These are phyloP conservation scores for Orchestia grillus DNA, from an alignment of 1,140 invertebrate species.

Conservation along the genomic window DNA sequence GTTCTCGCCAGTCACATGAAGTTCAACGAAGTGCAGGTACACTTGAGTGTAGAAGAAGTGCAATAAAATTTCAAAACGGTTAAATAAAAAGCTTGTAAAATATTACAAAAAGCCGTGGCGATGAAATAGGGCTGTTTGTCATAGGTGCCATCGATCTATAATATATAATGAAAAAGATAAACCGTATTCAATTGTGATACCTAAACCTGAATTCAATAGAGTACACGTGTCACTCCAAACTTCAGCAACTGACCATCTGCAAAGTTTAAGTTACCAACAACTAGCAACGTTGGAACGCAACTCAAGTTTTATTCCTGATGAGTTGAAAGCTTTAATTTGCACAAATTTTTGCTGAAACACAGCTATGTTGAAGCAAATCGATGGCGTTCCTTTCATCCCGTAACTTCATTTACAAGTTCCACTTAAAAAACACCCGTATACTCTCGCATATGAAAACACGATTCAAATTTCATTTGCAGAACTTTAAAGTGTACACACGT, in stretches of 20 bases:
- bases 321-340: not conserved
- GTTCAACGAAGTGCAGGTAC: not conserved
- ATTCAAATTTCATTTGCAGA: not conserved
- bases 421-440: too few relatives aligned
- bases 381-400: not conserved
- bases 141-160: not conserved
- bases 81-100: too few relatives aligned
- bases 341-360: not conserved
- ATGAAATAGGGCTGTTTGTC: too few relatives aligned
- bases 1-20: not conserved
- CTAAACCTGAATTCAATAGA: not conserved
- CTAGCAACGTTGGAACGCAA: not conserved
- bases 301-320: not conserved
- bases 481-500: constrained; percentile 55
- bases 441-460: too few relatives aligned
- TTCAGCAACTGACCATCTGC: not conserved
- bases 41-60: not conserved
- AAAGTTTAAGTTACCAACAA: not conserved
- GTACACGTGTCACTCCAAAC: not conserved
- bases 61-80: too few relatives aligned
- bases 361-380: not conserved
- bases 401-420: not conserved
- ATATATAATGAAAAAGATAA: not conserved
- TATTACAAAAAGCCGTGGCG: too few relatives aligned
- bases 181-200: not conserved